A percentile compares a stretch with the other conserved stretches of the same genome.
Evolutionary conservation across 1,140 invertebrate species (phyloP).

Genomic region (Drosophila nannoptera): DNA sequence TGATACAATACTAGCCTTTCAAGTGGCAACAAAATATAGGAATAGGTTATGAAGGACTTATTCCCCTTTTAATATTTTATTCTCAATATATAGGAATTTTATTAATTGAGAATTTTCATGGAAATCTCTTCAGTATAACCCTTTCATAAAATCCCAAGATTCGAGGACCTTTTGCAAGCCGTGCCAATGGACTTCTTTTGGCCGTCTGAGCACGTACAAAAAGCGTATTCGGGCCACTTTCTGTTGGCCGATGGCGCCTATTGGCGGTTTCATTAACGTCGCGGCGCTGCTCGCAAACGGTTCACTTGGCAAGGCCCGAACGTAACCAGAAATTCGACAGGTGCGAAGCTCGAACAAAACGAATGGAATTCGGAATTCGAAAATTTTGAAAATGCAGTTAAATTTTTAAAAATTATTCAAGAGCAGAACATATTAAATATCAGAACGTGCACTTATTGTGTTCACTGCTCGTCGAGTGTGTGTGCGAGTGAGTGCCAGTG

Average conservation of each 20-base stretch:
- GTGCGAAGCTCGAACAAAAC: conserved; percentile 31
- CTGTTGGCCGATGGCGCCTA: conserved; percentile 37
- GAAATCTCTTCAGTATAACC: too few relatives aligned
- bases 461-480: conserved; percentile 1
- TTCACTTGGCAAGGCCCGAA: conserved; percentile 39
- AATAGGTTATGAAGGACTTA: too few relatives aligned
- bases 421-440: conserved; percentile 22
- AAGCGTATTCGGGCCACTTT: conserved; percentile 32
- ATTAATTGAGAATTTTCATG: too few relatives aligned
- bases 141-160: too few relatives aligned
- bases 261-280: conserved; percentile 64
- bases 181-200: too few relatives aligned
- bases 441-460: conserved; percentile 24
- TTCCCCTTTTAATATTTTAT: too few relatives aligned
- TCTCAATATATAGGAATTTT: too few relatives aligned
- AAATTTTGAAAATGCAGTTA: conserved; percentile 27
- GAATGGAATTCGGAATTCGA: conserved; percentile 10
- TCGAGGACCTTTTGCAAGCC: too few relatives aligned
- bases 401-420: conserved; percentile 25
- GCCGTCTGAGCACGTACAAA: conserved; percentile 27
- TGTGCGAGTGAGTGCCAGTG: conserved; percentile 20
- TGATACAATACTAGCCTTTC: too few relatives aligned
- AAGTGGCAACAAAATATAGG: too few relatives aligned
- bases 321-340: conserved; percentile 25
- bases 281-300: conserved; percentile 65